Evolutionary conservation across 2,797 vertebrate genomes (phyloP).

Genomic region (Enteromius afrohamiltoni): DNA sequence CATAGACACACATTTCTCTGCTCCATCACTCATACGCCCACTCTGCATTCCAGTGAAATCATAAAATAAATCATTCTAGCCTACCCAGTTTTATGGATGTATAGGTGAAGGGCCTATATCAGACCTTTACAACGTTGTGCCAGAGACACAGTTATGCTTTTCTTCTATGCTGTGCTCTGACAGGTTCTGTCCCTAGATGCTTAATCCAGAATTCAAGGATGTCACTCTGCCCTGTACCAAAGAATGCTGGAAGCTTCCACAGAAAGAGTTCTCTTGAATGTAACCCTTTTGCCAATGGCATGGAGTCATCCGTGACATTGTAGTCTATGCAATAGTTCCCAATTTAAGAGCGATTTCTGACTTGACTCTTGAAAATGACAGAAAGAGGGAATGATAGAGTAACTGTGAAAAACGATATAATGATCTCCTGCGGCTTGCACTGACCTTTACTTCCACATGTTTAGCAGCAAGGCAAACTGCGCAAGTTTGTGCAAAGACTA

Average conservation of each 20-base stretch:
- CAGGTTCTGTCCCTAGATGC: conserved; percentile 3
- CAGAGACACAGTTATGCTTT: conserved; percentile 1
- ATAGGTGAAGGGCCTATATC: neutral
- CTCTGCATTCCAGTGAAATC: neutral
- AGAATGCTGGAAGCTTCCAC: conserved; percentile 17
- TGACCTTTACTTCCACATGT: conserved; percentile 48
- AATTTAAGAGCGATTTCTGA: conserved; percentile 19
- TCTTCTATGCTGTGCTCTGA: conserved; percentile 1
- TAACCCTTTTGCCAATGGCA: conserved; percentile 39
- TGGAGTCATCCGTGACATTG: conserved; percentile 49
- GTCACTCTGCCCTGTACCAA: neutral
- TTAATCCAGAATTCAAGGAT: conserved; percentile 30
- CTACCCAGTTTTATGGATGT: neutral
- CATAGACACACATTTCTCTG: neutral
- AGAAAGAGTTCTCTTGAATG: conserved; percentile 32
- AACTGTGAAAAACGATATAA: conserved; percentile 51
- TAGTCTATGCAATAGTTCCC: conserved; percentile 30
- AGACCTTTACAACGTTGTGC: neutral
- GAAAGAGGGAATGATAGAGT: conserved; percentile 27
- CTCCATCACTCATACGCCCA: neutral
- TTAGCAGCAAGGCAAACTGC: neutral
- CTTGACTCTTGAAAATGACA: conserved; percentile 24
- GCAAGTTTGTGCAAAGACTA: too few species aligned
- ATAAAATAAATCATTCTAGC: neutral
- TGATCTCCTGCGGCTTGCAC: conserved; percentile 27